Percentiles rank a stretch among this genome's conserved stretches.
Evolutionary conservation across 2,113 vertebrate species (phyloP).

Genomic region (Arvicanthis niloticus): DNA sequence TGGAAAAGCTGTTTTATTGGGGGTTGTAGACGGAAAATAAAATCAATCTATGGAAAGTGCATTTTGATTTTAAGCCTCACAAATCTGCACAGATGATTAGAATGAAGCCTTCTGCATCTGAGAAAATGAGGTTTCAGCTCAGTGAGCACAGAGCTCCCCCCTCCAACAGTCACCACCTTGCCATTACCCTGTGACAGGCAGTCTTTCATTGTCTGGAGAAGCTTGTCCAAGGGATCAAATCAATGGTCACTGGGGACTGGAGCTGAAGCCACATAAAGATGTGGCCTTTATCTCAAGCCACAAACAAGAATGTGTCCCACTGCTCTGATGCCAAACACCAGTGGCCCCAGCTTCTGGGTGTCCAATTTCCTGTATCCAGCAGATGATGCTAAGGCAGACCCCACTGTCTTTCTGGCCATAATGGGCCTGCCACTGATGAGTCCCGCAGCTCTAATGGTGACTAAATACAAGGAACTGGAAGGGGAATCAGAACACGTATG

Average conservation of each 20-base stretch:
- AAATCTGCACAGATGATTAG: slow-evolving; percentile 9
- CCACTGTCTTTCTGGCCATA: neutral
- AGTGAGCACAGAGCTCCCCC: neutral
- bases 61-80: slow-evolving; percentile 40
- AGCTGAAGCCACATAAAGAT: neutral
- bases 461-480: neutral
- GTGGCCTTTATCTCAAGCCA: neutral
- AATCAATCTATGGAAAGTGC: slow-evolving; percentile 25
- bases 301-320: neutral
- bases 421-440: neutral
- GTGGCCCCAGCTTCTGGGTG: neutral
- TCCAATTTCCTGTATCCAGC: neutral
- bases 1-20: slow-evolving; percentile 39
- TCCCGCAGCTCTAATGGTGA: neutral
- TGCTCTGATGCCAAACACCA: neutral
- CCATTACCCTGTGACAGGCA: neutral
- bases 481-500: neutral
- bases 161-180: neutral
- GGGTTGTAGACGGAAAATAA: neutral
- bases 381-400: neutral
- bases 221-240: neutral
- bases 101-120: neutral
- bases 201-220: neutral
- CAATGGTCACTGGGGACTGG: neutral
- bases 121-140: neutral